phyloP scores from a whole-genome alignment of 2,888 invertebrate species.

The Hololepta plana region DNA sequence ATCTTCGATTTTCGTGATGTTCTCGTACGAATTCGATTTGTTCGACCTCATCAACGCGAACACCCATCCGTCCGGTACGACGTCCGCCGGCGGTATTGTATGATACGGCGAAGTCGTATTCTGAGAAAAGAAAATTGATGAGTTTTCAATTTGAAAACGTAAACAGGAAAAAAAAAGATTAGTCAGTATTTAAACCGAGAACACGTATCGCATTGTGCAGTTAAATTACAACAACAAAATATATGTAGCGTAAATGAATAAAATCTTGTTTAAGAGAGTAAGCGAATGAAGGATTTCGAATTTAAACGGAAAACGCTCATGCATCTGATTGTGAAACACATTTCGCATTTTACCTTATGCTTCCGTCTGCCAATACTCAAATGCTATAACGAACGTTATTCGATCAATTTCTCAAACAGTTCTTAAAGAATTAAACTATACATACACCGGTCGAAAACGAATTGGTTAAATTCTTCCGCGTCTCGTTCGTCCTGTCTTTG shows the following conservation, averaged over 20 bases:
- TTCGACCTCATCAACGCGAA: slow-evolving; percentile 48
- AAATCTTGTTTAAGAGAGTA: too few species aligned
- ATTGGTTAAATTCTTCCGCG: slow-evolving; percentile 8
- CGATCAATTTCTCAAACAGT: too few species aligned
- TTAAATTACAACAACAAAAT: too few species aligned
- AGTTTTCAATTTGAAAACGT: neutral
- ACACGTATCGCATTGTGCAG: too few species aligned
- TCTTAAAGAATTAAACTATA: too few species aligned
- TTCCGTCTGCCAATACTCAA: slow-evolving; percentile 41
- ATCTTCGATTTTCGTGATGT: too few species aligned
- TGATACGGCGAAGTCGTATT: slow-evolving; percentile 78
- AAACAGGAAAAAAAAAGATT: slow-evolving; percentile 1
- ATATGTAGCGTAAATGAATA: too few species aligned
- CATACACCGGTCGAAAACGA: too few species aligned
- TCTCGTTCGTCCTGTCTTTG: slow-evolving; percentile 22
- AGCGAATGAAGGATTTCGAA: too few species aligned
- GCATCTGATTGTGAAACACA: too few species aligned
- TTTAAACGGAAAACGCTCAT: too few species aligned
- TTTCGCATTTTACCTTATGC: slow-evolving; percentile 49
- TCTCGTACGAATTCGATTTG: slow-evolving; percentile 54
- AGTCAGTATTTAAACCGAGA: neutral
- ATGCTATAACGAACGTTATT: too few species aligned
- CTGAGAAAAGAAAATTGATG: slow-evolving; percentile 21
- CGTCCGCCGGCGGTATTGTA: slow-evolving; percentile 66
- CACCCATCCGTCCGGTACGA: slow-evolving; percentile 60